Evolutionary conservation across 2,113 vertebrate genomes (phyloP).

Genomic region (Onychostruthus taczanowskii): DNA sequence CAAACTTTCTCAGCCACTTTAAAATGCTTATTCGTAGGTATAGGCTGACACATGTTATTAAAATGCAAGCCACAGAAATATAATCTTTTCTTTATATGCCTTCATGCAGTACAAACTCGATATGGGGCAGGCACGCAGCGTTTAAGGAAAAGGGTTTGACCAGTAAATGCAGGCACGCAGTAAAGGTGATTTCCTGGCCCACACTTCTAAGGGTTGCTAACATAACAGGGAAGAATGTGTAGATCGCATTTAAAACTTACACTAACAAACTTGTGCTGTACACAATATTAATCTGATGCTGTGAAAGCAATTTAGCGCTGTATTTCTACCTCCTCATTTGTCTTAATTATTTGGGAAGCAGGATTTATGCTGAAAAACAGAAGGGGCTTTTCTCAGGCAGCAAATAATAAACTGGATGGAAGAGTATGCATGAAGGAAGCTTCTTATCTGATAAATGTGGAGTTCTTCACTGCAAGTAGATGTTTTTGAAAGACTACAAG

Average conservation of each 20-base stretch:
- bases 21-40: slow-evolving; percentile 65
- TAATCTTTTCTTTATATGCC: slow-evolving; percentile 52
- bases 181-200: slow-evolving; percentile 52
- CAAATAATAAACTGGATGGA: slow-evolving; percentile 73
- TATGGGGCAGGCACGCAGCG: slow-evolving; percentile 55
- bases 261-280: slow-evolving; percentile 72
- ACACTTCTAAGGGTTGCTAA: slow-evolving; percentile 44
- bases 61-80: slow-evolving; percentile 71
- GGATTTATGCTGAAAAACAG: slow-evolving; percentile 71
- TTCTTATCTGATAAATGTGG: slow-evolving; percentile 73
- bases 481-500: slow-evolving; percentile 29
- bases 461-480: slow-evolving; percentile 71
- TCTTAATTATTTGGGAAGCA: slow-evolving; percentile 81
- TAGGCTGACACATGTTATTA: slow-evolving; percentile 64
- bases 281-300: slow-evolving; percentile 76
- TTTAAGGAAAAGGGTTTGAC: slow-evolving; percentile 44
- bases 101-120: slow-evolving; percentile 67
- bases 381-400: slow-evolving; percentile 74
- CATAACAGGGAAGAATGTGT: slow-evolving; percentile 62
- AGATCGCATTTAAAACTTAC: slow-evolving; percentile 65
- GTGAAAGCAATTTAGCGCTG: slow-evolving; percentile 80
- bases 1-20: slow-evolving; percentile 68
- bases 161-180: slow-evolving; percentile 37
- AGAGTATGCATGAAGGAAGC: slow-evolving; percentile 56
- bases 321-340: slow-evolving; percentile 84